These are phyloP conservation scores for Chloropsis hardwickii DNA, from an alignment of 2,113 vertebrate genomes.

Conservation along the genomic window DNA sequence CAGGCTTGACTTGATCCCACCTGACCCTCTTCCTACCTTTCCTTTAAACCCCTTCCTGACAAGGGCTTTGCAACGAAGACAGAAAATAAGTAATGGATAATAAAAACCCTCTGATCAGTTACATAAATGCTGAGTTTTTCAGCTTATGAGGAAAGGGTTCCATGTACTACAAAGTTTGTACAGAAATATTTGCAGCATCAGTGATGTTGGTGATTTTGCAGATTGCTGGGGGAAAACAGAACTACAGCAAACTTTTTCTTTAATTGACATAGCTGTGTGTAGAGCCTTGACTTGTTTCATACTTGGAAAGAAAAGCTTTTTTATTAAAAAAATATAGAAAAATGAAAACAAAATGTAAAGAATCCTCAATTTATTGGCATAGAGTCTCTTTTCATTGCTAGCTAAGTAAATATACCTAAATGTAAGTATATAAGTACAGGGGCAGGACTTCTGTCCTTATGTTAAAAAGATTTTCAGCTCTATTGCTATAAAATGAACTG, in stretches of 20 bases:
- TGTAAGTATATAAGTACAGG: not conserved
- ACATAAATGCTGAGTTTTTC: not conserved
- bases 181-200: not conserved
- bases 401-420: not conserved
- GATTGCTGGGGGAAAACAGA: not conserved
- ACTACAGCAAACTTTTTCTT: not conserved
- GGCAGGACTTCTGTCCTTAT: not conserved
- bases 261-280: not conserved
- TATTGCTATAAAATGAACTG: not conserved
- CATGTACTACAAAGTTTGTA: not conserved
- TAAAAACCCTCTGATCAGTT: not conserved
- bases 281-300: not conserved
- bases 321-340: not conserved
- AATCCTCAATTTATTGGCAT: not conserved
- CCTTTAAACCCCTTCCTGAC: not conserved
- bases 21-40: not conserved
- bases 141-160: not conserved
- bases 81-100: not conserved
- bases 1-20: slow-evolving; percentile 1
- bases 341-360: not conserved
- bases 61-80: not conserved
- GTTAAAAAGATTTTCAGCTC: not conserved
- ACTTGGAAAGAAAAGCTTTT: not conserved
- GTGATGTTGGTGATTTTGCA: not conserved
- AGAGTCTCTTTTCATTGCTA: not conserved